These are phyloP conservation scores for Plecotus auritus DNA, from an alignment of 2,113 vertebrate genomes.

Conservation along the genomic window DNA sequence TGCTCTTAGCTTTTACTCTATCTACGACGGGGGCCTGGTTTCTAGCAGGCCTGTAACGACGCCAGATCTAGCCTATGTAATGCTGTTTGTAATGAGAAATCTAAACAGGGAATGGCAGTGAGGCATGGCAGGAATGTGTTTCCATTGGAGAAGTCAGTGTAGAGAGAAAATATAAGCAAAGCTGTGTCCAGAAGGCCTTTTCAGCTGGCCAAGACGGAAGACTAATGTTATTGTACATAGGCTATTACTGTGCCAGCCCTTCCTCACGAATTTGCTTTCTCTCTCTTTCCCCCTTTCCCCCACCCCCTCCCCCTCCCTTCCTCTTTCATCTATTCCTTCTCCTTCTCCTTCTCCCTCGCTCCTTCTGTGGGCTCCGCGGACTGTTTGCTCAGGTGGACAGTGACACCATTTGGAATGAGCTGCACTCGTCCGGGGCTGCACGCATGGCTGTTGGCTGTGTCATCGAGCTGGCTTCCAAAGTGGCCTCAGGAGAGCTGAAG, in stretches of 20 bases:
- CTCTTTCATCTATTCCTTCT: slow-evolving; percentile 61
- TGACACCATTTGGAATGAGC: slow-evolving; percentile 95
- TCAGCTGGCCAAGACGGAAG: slow-evolving; percentile 91
- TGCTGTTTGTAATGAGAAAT: slow-evolving; percentile 97
- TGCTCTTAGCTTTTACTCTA: slow-evolving; percentile 62
- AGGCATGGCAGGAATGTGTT: slow-evolving; percentile 99
- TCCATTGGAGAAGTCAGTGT: slow-evolving; percentile 92
- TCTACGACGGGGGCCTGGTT: slow-evolving; percentile 71
- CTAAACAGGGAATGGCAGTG: slow-evolving; percentile 96
- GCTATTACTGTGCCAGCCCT: slow-evolving; percentile 91
- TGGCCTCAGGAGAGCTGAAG: slow-evolving; percentile 90
- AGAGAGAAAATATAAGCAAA: slow-evolving; percentile 89
- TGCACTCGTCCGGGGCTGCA: slow-evolving; percentile 86
- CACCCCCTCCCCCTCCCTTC: slow-evolving; percentile 5
- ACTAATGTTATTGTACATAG: slow-evolving; percentile 97
- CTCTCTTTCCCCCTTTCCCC: slow-evolving; percentile 59
- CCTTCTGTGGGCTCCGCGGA: slow-evolving; percentile 76
- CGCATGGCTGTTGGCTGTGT: slow-evolving; percentile 92
- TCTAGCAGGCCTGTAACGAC: slow-evolving; percentile 77
- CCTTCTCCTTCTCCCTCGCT: slow-evolving; percentile 57
- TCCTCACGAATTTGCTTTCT: slow-evolving; percentile 90
- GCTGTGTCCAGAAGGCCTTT: slow-evolving; percentile 90
- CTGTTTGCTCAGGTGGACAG: slow-evolving; percentile 99
- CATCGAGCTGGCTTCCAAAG: slow-evolving; percentile 88
- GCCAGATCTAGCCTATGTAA: slow-evolving; percentile 87